These are phyloP conservation scores for Brachyopa scutellaris DNA, from an alignment of 2,888 invertebrate genomes.

Conservation along the genomic window DNA sequence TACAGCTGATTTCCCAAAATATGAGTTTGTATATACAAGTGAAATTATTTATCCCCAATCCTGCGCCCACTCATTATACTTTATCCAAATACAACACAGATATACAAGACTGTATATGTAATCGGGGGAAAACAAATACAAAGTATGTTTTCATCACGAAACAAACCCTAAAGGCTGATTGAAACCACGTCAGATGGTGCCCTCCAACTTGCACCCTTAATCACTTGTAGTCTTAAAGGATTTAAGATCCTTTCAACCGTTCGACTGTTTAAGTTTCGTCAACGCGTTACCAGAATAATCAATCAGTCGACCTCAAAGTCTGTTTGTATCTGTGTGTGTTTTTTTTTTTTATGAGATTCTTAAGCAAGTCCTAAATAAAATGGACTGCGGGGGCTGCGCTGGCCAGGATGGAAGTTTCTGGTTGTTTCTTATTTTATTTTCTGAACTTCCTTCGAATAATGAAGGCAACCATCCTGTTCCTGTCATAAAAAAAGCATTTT, in stretches of 20 bases:
- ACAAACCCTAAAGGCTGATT: constrained; percentile 37
- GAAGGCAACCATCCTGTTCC: constrained; percentile 21
- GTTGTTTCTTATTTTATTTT: constrained; percentile 17
- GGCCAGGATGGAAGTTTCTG: constrained; percentile 4
- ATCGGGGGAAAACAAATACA: constrained; percentile 65
- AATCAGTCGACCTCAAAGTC: constrained; percentile 33
- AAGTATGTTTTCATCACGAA: constrained; percentile 52
- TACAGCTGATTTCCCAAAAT: constrained; percentile 44
- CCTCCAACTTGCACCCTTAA: not conserved
- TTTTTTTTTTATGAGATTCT: not conserved
- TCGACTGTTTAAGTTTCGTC: constrained; percentile 34
- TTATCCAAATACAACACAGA: constrained; percentile 42
- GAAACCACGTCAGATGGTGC: constrained; percentile 27
- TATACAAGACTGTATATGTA: constrained; percentile 32
- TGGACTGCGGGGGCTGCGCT: constrained; percentile 8
- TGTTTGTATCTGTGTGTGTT: not conserved
- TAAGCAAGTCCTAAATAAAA: not conserved
- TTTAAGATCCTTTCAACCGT: constrained; percentile 38
- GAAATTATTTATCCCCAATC: not conserved
- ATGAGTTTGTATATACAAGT: too few species aligned
- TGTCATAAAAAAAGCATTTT: constrained; percentile 36
- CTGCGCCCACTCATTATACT: constrained; percentile 56
- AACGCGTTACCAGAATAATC: constrained; percentile 49
- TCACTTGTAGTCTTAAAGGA: constrained; percentile 36
- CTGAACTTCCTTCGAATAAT: constrained; percentile 18